Evolutionary conservation across 2,888 invertebrate species (phyloP).

Genomic region (Metacarcinus magister): DNA sequence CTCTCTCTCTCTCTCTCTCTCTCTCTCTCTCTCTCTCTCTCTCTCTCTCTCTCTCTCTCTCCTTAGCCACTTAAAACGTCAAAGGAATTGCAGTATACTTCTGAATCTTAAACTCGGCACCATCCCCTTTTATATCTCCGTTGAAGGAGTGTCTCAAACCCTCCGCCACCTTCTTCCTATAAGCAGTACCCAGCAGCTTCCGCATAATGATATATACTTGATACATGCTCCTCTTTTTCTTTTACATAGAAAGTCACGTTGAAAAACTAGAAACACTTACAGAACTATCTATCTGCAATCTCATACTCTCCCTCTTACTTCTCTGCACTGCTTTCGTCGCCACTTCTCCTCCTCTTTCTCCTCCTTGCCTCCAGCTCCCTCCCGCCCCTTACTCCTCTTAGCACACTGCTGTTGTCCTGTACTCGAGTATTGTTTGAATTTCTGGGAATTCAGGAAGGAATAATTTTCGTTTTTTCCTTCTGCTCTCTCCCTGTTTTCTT

Average conservation of each 20-base stretch:
- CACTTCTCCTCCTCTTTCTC: neutral
- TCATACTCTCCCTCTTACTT: neutral
- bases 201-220: neutral
- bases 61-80: no score
- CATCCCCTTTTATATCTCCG: no score
- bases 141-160: no score
- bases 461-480: neutral
- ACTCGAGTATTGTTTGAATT: no score
- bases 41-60: no score
- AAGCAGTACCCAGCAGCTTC: neutral
- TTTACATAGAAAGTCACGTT: neutral
- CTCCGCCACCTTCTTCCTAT: neutral
- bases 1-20: conserved; percentile 68
- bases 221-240: neutral
- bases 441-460: no score
- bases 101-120: no score
- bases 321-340: neutral
- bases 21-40: conserved; percentile 51
- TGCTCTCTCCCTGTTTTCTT: neutral
- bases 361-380: neutral
- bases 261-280: neutral
- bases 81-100: no score
- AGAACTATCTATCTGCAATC: neutral
- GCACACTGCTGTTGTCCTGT: neutral
- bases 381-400: neutral